Conservation (phyloP, 2,113 vertebrate genomes). For the Tragelaphus strepsiceros region DNA sequence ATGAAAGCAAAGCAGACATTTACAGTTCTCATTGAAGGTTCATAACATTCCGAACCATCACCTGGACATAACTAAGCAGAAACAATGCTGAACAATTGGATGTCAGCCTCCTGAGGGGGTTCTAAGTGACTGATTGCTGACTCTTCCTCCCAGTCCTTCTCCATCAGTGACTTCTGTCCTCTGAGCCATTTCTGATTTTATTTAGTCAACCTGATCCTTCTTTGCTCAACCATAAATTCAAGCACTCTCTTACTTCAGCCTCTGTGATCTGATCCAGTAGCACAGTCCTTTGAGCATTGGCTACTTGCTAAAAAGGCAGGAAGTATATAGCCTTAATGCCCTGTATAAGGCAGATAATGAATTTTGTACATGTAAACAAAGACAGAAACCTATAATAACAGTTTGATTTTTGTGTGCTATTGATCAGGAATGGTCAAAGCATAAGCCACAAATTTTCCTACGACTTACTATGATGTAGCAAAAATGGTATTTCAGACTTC, state of each 20-base stretch:
- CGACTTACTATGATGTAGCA: background rate
- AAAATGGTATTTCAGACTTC: background rate
- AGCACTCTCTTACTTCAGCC: background rate
- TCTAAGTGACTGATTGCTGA: background rate
- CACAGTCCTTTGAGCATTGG: background rate
- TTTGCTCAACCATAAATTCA: background rate
- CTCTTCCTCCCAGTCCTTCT: background rate
- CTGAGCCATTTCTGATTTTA: background rate
- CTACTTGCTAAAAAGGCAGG: background rate
- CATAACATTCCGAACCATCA: background rate
- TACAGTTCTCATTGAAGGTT: background rate
- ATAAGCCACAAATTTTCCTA: background rate
- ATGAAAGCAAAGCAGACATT: constrained; percentile 37
- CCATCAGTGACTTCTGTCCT: background rate
- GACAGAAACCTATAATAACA: background rate
- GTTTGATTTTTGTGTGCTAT: background rate
- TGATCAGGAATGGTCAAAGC: background rate
- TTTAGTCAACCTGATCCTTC: background rate
- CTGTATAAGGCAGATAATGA: background rate
- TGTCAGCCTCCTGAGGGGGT: too few relatives aligned
- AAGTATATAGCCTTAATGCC: background rate
- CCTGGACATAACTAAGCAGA: background rate
- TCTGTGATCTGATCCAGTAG: background rate
- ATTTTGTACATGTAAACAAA: background rate
- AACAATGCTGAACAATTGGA: background rate